Evolutionary conservation across 2,797 vertebrate species (phyloP).

Genomic region (Phylloscopus collybita): DNA sequence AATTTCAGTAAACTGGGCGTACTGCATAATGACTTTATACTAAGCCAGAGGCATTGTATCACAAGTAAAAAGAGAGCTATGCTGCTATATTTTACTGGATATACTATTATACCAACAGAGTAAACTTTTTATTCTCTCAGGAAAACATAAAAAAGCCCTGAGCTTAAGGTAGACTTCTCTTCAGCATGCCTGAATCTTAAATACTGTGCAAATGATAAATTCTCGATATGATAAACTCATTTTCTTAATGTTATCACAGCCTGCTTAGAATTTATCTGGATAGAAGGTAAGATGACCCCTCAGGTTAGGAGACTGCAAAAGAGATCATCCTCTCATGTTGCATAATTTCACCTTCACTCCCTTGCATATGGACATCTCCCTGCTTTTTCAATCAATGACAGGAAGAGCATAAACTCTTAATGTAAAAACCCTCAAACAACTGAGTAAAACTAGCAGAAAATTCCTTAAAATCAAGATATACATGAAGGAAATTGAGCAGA

Average conservation of each 20-base stretch:
- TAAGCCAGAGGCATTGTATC: constrained; percentile 22
- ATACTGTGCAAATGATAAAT: neutral
- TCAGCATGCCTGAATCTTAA: neutral
- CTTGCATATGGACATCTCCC: neutral
- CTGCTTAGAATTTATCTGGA: neutral
- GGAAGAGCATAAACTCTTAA: neutral
- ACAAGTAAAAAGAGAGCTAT: neutral
- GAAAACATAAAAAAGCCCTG: neutral
- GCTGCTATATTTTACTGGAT: constrained; percentile 4
- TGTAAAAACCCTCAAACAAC: neutral
- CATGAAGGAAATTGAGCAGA: neutral
- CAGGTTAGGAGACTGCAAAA: neutral
- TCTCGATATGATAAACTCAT: neutral
- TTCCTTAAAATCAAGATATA: neutral
- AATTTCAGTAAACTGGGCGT: constrained; percentile 59
- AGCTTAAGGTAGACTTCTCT: neutral
- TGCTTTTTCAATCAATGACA: neutral
- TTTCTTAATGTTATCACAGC: neutral
- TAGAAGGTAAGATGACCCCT: neutral
- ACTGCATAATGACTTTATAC: constrained; percentile 58
- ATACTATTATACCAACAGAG: constrained; percentile 9
- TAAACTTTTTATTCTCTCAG: neutral
- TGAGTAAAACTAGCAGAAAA: neutral
- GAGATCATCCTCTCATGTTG: neutral
- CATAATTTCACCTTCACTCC: neutral